Evolutionary conservation across 1,140 invertebrate species (phyloP).

Genomic region (Oreohelix idahoensis): DNA sequence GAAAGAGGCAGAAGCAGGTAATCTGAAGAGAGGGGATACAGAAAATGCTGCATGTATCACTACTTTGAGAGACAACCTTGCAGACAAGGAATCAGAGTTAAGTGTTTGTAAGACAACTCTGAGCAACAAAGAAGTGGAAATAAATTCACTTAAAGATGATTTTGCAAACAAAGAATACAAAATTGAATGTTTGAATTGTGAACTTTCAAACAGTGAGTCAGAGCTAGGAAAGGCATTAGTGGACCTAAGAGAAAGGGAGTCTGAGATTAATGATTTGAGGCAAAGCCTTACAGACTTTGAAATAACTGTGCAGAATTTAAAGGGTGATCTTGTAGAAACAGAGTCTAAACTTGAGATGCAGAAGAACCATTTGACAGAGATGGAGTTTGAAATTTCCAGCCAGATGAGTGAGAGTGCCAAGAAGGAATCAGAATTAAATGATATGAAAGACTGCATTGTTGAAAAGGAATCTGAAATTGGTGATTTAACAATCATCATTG

Average conservation of each 20-base stretch:
- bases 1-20: background rate
- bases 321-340: background rate
- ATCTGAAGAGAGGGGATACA: background rate
- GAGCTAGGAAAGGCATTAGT: background rate
- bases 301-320: background rate
- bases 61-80: background rate
- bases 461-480: background rate
- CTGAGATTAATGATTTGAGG: slow-evolving; percentile 32
- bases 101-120: background rate
- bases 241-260: slow-evolving; percentile 16
- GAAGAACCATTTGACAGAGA: background rate
- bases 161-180: background rate
- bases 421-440: background rate
- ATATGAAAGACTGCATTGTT: background rate
- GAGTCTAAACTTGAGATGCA: background rate
- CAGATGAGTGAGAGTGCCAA: background rate
- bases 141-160: background rate
- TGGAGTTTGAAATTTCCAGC: background rate
- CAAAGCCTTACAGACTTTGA: slow-evolving; percentile 25
- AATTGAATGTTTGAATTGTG: background rate
- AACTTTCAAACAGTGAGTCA: background rate
- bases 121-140: background rate
- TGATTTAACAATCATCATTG: background rate
- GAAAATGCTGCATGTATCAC: background rate
- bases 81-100: background rate